Base-by-base conservation (phyloP, 2,888 invertebrate species). In the Nasonovia ribisnigri region DNA sequence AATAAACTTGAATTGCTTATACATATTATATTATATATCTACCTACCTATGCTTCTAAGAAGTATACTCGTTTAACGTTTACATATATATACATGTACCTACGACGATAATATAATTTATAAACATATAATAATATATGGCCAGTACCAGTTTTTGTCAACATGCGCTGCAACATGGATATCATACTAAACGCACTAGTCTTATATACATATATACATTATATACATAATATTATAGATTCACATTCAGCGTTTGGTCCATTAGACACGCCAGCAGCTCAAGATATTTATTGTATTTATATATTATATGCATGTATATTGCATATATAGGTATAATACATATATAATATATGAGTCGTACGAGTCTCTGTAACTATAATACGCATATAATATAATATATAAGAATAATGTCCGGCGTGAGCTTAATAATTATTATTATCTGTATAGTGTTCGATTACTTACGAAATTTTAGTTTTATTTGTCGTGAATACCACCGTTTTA, bases 141-240 rank as follows among this genome's bases (percentile, higher is more conserved):
- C 57, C 46, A 84, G 84, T 90, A 93, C 93, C 89, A 93, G 93
- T 93, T 93, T 86, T 93, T 90, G 92, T 90, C 57, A 84, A 84
- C 84, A 3, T 84, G 84, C 57, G 46, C 51, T 20, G 60, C 89
- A 43, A 90, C 93, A 51, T 42, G 88, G 46, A 51, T 51, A 51
- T 88, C 92, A 77, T 92, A 88, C n/a, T 46, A 84, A 90, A 60
- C 54, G n/a, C 43, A 91, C 91, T 10, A 36, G 84, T 84, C 48
- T 20, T 51, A n/a, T 84, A 26, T 26, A 84, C n/a, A 43, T 29
- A 84, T 43, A 84, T n/a, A n/a, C 67, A 67, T 67, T 67, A n/a
- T n/a, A 67, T 16, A 77, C 36, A 36, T 13, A 13, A 36, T 36
- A 42, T 42, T 77, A 77, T 77, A 77, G 77, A 77, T 77, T 77